Percentiles rank a stretch among this genome's conserved stretches.
These are phyloP conservation scores for Champsocephalus gunnari DNA, from an alignment of 2,797 vertebrate species.

Conservation along the genomic window DNA sequence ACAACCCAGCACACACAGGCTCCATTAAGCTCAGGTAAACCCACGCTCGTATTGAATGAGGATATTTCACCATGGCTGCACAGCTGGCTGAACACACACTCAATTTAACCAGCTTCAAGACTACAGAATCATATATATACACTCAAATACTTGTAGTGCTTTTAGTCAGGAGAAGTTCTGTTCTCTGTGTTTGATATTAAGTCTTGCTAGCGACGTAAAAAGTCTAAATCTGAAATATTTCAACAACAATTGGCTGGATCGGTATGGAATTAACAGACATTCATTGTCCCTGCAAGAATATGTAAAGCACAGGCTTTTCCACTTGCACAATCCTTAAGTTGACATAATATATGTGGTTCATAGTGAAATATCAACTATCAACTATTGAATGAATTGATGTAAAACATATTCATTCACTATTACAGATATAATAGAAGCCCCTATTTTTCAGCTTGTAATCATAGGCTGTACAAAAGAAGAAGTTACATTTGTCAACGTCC, in stretches of 20 bases:
- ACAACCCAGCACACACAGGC: conserved; percentile 10
- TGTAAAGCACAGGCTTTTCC: background rate
- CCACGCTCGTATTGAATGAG: conserved; percentile 14
- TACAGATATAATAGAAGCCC: background rate
- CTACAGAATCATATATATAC: conserved; percentile 14
- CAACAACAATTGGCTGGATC: background rate
- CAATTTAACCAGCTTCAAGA: conserved; percentile 31
- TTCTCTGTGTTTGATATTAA: conserved; percentile 3
- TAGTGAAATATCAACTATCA: background rate
- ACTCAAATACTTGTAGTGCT: background rate
- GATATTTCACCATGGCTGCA: conserved; percentile 23
- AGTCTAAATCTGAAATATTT: background rate
- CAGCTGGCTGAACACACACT: conserved; percentile 19
- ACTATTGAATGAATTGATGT: background rate
- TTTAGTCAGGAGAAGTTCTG: background rate
- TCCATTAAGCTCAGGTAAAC: conserved; percentile 36
- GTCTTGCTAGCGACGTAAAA: no score
- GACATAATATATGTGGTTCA: background rate
- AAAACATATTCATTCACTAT: background rate
- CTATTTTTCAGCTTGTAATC: no score
- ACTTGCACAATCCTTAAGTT: background rate
- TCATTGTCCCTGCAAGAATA: background rate
- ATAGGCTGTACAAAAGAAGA: no score
- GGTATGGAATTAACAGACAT: background rate
- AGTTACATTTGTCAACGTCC: no score